Conservation (phyloP, 1,140 invertebrate species). For the Pogonomyrmex barbatus region DNA sequence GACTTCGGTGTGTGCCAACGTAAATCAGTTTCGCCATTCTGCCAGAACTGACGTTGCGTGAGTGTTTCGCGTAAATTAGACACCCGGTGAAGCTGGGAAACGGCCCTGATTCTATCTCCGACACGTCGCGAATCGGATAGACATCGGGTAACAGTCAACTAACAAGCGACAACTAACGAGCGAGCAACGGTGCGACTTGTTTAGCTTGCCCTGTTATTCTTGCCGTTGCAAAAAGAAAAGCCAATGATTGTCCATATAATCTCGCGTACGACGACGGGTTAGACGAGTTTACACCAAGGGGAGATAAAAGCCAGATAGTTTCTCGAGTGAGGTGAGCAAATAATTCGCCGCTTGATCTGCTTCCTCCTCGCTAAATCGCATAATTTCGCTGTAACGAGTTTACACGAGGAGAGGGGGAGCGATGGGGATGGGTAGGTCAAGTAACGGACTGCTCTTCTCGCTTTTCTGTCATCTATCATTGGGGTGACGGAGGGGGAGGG, state of each 20-base stretch:
- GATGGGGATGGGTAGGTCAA: not conserved
- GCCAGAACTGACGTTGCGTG: conserved; percentile 12
- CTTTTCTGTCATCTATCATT: not conserved
- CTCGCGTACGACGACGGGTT: not conserved
- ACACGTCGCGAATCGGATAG: not conserved
- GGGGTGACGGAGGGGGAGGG: no score
- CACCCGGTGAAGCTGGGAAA: not conserved
- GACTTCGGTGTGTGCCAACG: conserved; percentile 16
- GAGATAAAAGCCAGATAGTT: not conserved
- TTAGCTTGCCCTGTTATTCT: not conserved
- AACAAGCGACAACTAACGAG: not conserved
- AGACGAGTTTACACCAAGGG: not conserved
- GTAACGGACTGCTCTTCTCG: not conserved
- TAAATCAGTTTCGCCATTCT: conserved; percentile 18
- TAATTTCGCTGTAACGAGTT: conserved; percentile 13
- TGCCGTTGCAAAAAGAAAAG: not conserved
- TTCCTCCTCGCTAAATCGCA: not conserved
- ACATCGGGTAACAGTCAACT: not conserved
- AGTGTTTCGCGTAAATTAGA: conserved; percentile 2
- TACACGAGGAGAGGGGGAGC: no score
- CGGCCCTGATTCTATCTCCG: not conserved
- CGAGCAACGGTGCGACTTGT: not conserved
- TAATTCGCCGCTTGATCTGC: conserved; percentile 2
- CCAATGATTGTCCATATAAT: not conserved
- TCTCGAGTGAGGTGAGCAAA: not conserved